phyloP scores from a whole-genome alignment of 2,888 invertebrate genomes.

The Melanargia galathea region DNA sequence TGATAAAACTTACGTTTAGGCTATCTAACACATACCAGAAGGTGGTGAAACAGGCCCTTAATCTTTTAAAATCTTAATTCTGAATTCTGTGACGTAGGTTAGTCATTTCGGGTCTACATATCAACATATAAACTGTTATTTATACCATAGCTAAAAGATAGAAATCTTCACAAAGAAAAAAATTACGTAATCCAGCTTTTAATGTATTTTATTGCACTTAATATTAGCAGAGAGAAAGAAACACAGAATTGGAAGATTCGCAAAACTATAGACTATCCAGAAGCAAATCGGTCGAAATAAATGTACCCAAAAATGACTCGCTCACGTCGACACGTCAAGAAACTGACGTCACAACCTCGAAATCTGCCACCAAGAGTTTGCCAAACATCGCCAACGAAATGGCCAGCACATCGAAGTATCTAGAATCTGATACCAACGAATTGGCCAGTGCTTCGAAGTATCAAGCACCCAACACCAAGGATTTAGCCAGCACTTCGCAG shows the following conservation, averaged over 20 bases:
- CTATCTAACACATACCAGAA: too few species aligned
- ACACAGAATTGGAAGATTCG: neutral
- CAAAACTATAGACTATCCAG: neutral
- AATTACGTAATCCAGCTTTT: too few species aligned
- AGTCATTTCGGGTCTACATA: too few species aligned
- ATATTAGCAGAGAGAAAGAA: conserved; percentile 9
- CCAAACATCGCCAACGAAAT: conserved; percentile 19
- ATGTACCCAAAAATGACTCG: neutral
- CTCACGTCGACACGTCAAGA: neutral
- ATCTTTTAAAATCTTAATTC: too few species aligned
- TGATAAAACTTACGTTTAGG: too few species aligned
- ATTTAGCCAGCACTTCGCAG: conserved; percentile 23
- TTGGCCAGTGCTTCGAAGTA: conserved; percentile 24
- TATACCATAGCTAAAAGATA: too few species aligned
- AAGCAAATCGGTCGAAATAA: conserved; percentile 5
- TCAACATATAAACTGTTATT: too few species aligned
- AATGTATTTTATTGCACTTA: too few species aligned
- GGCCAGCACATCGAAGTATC: conserved; percentile 25
- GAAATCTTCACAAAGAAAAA: too few species aligned
- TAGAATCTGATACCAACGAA: conserved; percentile 11
- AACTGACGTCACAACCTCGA: neutral
- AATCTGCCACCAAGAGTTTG: conserved; percentile 20
- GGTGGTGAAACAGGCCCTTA: too few species aligned
- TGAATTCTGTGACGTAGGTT: too few species aligned
- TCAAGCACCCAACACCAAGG: conserved; percentile 15